Conservation (phyloP, 2,113 vertebrate species). For the Phoxinus phoxinus region DNA sequence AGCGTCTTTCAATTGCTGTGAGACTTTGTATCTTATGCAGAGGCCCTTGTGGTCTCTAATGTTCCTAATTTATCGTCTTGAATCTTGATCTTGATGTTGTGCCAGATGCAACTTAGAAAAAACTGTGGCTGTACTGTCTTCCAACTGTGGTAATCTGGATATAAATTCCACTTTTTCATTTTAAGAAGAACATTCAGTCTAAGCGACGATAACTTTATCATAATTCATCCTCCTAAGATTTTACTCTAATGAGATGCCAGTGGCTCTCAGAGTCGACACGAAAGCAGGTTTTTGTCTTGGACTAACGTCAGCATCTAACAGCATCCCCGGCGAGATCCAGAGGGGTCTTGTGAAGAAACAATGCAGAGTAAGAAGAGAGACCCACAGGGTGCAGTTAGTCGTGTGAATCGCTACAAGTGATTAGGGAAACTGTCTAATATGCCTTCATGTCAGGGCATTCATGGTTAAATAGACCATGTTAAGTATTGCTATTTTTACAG, state of each 20-base stretch:
- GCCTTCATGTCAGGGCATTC: constrained; percentile 45
- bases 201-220: background rate
- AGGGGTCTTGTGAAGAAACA: constrained; percentile 15
- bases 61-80: background rate
- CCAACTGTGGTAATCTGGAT: background rate
- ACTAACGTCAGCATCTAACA: constrained; percentile 5
- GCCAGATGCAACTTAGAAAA: background rate
- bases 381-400: constrained; percentile 28
- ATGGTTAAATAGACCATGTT: constrained; percentile 59
- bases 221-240: background rate
- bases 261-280: background rate
- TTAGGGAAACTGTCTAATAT: constrained; percentile 54
- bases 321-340: background rate
- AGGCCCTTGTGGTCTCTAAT: background rate
- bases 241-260: constrained; percentile 5
- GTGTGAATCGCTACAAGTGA: constrained; percentile 50
- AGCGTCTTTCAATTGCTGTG: background rate
- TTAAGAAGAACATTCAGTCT: background rate
- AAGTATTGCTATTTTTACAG: constrained; percentile 54
- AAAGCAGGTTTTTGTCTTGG: constrained; percentile 10
- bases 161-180: background rate
- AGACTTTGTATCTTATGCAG: background rate
- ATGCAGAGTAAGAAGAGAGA: background rate
- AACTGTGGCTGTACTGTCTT: background rate
- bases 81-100: too few species aligned